Base-by-base conservation (phyloP, 2,113 vertebrate species). In the Zootoca vivipara region DNA sequence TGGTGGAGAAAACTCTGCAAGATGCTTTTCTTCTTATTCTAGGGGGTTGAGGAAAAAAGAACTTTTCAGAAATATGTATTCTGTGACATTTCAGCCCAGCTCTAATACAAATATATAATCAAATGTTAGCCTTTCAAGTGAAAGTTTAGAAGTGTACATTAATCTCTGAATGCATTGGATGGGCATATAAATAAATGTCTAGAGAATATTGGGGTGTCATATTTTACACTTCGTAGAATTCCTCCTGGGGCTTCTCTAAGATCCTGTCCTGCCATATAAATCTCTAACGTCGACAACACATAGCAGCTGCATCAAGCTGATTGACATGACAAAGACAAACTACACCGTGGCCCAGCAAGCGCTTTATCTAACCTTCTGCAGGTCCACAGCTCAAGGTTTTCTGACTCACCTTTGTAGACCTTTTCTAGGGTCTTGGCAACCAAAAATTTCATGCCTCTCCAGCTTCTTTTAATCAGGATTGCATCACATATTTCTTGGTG, bases 261-360 rank as follows among this genome's bases (percentile, higher is more conserved):
- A 79, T 72, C 13, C 30, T 69, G 58, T 30, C 38, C 72, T 83
- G n/a, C 42, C 58, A 65, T 22, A 52, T 62, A 42, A 46, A 62
- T 24, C 79, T 85, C 33, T 78, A 86, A 81, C 58, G 87, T 4
- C 78, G 82, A 78, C 33, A 72, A 42, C 22, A 52, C 0, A 16
- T 22, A 78, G 3, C 1, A 1, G 2, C 0, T 28, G 35, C 62
- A 38, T n/a, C 82, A 38, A 1, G 0, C n/a, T 30, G 46, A 9
- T 26, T 56, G 72, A 73, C 20, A 77, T 24, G 2, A 15, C 3
- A 7, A 24, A 30, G 2, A 15, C 3, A 7, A 24, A 30, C 30
- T 35, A 4, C 56, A 0, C 35, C 24, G 30, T 3, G 42, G 38
- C 2, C 72, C 15, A 13, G 80, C 65, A 58, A 35, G 12, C 42